Evolutionary conservation across 2,888 invertebrate species (phyloP).

Genomic region (Amphiduros pacificus): DNA sequence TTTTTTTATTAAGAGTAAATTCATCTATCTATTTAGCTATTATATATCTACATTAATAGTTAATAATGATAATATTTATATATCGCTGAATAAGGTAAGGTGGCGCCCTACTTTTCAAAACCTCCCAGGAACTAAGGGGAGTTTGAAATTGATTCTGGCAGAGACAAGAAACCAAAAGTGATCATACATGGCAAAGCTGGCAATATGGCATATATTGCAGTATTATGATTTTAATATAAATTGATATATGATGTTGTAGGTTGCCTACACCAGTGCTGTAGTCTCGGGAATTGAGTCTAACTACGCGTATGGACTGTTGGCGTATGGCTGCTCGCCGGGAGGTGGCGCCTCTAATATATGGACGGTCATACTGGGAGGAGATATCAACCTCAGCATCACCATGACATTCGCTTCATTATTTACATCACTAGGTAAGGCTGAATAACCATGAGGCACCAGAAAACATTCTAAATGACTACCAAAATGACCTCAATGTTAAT

Average conservation of each 20-base stretch:
- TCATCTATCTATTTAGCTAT: no score
- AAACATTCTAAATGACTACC: no score
- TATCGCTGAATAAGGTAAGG: no score
- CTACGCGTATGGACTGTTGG: background rate
- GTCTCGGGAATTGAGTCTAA: background rate
- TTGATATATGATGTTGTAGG: background rate
- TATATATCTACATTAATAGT: no score
- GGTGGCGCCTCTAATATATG: background rate
- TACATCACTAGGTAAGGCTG: no score
- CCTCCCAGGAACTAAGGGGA: no score
- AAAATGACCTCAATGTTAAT: no score
- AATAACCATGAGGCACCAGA: no score
- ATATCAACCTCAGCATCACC: constrained; percentile 4
- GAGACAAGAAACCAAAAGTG: background rate
- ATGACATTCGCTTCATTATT: background rate
- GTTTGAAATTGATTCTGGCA: no score
- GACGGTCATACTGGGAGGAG: background rate
- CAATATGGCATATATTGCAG: background rate
- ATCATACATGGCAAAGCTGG: background rate
- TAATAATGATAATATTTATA: no score
- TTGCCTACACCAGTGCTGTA: background rate
- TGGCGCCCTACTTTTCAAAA: no score
- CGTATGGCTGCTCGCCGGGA: background rate
- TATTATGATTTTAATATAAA: background rate
- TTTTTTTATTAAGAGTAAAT: no score